Conservation (phyloP, 2,113 vertebrate species). For the Cephalopterus ornatus region DNA sequence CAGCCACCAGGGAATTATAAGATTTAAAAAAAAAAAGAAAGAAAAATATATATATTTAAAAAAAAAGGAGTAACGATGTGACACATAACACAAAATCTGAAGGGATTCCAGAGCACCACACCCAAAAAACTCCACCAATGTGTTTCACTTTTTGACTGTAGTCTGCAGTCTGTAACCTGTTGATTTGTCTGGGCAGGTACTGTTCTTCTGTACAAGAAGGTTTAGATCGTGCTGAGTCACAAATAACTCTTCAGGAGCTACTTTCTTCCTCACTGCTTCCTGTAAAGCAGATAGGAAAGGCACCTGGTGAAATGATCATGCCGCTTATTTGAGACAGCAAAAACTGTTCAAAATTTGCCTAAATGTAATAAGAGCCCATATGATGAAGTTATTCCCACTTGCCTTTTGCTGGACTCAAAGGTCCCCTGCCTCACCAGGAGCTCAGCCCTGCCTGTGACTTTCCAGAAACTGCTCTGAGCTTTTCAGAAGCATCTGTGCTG, state of each 20-base stretch:
- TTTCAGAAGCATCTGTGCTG: neutral
- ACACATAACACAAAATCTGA: neutral
- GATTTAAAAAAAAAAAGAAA: accelerated
- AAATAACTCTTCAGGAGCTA: neutral
- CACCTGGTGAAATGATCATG: neutral
- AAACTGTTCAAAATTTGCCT: neutral
- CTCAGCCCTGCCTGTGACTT: neutral
- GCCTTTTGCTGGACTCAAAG: neutral
- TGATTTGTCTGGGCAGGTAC: neutral
- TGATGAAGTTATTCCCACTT: neutral
- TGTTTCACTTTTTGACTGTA: neutral
- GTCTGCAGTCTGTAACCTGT: neutral
- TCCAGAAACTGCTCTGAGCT: neutral
- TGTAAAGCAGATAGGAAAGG: neutral
- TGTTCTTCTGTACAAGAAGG: neutral
- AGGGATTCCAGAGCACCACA: neutral
- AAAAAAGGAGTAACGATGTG: neutral
- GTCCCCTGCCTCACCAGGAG: neutral
- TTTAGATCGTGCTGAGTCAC: neutral
- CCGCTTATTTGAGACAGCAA: neutral
- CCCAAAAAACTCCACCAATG: neutral
- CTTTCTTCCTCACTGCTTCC: neutral
- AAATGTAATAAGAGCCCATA: neutral
- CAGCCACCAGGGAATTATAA: neutral
- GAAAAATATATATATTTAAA: no score